Conservation (phyloP, 2,113 vertebrate species). For the Chloropsis cyanopogon region DNA sequence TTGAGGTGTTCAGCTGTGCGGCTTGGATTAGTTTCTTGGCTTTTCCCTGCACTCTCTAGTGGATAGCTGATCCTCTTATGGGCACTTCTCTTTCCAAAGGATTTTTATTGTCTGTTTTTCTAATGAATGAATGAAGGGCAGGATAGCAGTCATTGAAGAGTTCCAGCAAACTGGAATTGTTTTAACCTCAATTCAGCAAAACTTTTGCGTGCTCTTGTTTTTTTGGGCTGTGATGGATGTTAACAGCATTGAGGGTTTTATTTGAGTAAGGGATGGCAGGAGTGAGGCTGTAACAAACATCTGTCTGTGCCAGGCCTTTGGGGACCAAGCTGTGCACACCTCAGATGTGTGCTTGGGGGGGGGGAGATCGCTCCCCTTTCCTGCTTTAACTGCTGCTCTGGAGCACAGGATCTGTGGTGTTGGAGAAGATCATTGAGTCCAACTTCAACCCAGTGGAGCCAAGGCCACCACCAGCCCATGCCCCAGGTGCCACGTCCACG, state of each 20-base stretch:
- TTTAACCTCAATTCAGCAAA: background rate
- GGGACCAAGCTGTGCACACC: background rate
- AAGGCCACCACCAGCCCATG: background rate
- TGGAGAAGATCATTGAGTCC: background rate
- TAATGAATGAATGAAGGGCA: background rate
- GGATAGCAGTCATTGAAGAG: background rate
- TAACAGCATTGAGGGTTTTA: background rate
- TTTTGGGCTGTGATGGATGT: background rate
- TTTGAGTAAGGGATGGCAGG: background rate
- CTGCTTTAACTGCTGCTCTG: background rate
- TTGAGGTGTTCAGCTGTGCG: background rate
- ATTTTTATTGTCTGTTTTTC: background rate
- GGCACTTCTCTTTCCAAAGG: background rate
- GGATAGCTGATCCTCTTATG: background rate
- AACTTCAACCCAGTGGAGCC: background rate
- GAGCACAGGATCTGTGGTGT: background rate
- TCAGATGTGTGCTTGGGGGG: background rate
- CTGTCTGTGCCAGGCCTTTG: background rate
- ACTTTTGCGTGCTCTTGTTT: background rate
- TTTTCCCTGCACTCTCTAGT: background rate
- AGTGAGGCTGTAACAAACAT: background rate
- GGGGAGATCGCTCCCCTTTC: background rate
- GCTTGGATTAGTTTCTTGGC: background rate
- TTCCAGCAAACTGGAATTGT: background rate
- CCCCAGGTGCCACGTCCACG: background rate